Evolutionary conservation across 2,113 vertebrate species (phyloP), one percentile per base, ranked within the genome.

Genomic region (Microcebus griseorufus): DNA sequence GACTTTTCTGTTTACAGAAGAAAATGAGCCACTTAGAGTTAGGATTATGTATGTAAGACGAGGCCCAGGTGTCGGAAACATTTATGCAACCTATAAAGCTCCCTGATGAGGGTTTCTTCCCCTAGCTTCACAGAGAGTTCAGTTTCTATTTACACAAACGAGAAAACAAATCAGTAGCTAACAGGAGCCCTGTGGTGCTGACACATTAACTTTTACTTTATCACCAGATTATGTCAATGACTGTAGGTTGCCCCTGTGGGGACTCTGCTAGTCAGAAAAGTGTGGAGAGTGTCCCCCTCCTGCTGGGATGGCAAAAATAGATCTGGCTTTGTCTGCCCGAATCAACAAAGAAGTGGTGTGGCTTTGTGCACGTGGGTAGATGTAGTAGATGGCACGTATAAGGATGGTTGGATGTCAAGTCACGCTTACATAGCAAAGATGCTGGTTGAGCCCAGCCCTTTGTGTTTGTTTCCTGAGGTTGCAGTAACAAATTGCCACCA

Each of bases 151-250:
- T 72, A 89, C 6, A 51, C 79, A 53, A 90, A 55, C 22, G 84
- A 81, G 98, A 89, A 93, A 97, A 95, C 90, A 90, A 97, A 97
- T 95, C 97, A 97, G 80, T 93, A 65, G 65, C 90, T 97, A 97
- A 96, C 37, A 9, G 83, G 93, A 93, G 53, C 0, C 0, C 83
- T 27, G 37, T 64, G 37, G 78, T 2, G 45, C 94, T 94, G 87
- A 92, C 70, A 70, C 82, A 29, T 96, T 97, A 97, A 91, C 87
- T 96, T 96, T 75, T 72, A 85, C 32, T 97, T 98, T 96, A 93
- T n/a, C 88, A 92, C 73, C 65, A 94, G 89, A 69, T 45, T 84
- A 60, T 45, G 80, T 94, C 89, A 48, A 1, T 3, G 78, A 53
- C 8, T 14, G 39, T 75, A 91, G 95, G 75, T 94, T 95, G 53